Conservation (phyloP, 2,797 vertebrate species). For the Phrynocephalus forsythii region DNA sequence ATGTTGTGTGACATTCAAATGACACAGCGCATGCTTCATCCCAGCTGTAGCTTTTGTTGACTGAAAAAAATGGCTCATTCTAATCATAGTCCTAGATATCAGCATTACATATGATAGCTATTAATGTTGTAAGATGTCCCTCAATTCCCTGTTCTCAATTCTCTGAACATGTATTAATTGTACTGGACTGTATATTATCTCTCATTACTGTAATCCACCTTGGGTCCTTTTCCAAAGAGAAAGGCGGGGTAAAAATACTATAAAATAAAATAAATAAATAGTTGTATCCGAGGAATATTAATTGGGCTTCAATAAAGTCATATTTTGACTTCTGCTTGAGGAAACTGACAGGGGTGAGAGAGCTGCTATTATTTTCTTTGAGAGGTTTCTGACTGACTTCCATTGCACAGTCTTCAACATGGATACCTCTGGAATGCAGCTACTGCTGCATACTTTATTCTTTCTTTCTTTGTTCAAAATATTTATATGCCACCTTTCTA, state of each 20-base stretch:
- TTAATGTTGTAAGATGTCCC: no score
- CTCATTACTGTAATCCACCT: no score
- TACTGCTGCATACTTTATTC: no score
- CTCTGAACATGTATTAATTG: no score
- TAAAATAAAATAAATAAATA: no score
- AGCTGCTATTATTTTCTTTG: not conserved
- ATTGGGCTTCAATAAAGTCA: not conserved
- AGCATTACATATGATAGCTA: slow-evolving; percentile 1
- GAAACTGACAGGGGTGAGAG: not conserved
- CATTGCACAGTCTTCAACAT: not conserved
- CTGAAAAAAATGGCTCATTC: not conserved
- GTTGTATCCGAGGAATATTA: slow-evolving; percentile 5
- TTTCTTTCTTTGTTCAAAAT: no score
- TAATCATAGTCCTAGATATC: not conserved
- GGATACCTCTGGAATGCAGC: not conserved
- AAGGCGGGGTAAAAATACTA: no score
- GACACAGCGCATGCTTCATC: not conserved
- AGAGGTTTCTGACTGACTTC: slow-evolving; percentile 4
- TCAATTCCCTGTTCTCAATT: no score
- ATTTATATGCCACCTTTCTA: no score
- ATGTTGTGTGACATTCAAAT: not conserved
- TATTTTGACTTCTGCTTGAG: not conserved
- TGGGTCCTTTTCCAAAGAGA: no score
- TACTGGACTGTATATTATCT: no score
- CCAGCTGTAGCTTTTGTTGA: not conserved